A percentile compares a stretch with the other conserved stretches of the same genome.
Evolutionary conservation across 2,797 vertebrate species (phyloP).

Genomic region (Allobates femoralis): DNA sequence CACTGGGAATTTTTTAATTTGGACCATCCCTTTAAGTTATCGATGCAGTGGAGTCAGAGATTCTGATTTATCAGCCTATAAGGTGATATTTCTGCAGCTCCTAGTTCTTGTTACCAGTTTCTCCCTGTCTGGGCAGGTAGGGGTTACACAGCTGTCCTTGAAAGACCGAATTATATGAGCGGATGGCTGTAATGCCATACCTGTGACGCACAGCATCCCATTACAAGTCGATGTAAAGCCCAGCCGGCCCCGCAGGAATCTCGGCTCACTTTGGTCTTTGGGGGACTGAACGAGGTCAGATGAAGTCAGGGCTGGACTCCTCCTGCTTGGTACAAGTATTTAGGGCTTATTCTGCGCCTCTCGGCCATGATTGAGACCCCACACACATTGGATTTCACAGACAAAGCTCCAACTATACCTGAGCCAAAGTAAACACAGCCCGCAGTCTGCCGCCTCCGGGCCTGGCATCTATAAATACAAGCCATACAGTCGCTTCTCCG

Average conservation of each 20-base stretch:
- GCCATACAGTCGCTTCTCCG: background rate
- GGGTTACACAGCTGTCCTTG: constrained; percentile 5
- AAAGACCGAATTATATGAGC: constrained; percentile 8
- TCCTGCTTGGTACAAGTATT: background rate
- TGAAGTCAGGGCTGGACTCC: constrained; percentile 18
- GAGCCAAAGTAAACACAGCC: constrained; percentile 55
- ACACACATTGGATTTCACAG: constrained; percentile 26
- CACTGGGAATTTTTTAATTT: too few relatives aligned
- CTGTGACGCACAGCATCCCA: constrained; percentile 49
- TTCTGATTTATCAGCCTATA: too few relatives aligned
- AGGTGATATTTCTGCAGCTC: too few relatives aligned
- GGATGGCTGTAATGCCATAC: constrained; percentile 42
- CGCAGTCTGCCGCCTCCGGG: constrained; percentile 20
- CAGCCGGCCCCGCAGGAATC: constrained; percentile 36
- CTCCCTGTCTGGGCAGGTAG: background rate
- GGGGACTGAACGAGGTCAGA: constrained; percentile 35
- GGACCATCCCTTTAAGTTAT: too few relatives aligned
- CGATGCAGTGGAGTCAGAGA: too few relatives aligned
- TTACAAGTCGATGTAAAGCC: constrained; percentile 12
- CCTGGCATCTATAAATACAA: constrained; percentile 49
- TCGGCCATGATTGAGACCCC: constrained; percentile 44
- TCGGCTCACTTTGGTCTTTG: background rate
- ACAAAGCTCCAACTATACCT: constrained; percentile 42
- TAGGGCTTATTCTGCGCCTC: constrained; percentile 20
- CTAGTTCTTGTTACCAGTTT: background rate